These are phyloP conservation scores for Aplocera efformata DNA, from an alignment of 2,888 invertebrate species.

Conservation along the genomic window DNA sequence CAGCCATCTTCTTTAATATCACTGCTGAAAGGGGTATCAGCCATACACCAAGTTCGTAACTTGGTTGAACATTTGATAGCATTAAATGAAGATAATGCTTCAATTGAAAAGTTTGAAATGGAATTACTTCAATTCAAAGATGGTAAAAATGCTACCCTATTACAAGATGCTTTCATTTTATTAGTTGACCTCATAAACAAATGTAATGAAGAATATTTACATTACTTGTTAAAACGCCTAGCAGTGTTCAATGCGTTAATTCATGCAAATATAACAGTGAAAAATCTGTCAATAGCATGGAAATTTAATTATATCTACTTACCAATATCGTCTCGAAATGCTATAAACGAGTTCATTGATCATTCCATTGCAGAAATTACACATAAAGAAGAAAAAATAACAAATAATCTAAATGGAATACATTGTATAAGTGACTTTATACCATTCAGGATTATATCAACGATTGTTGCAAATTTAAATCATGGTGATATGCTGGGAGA, in stretches of 20 bases:
- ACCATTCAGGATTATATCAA: constrained; percentile 53
- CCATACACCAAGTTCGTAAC: constrained; percentile 50
- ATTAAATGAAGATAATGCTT: constrained; percentile 22
- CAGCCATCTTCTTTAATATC: constrained; percentile 42
- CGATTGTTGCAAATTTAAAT: constrained; percentile 33
- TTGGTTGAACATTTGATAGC: constrained; percentile 55
- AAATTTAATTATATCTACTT: constrained; percentile 71
- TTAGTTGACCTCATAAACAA: constrained; percentile 52
- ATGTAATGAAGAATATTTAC: constrained; percentile 62
- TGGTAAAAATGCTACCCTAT: constrained; percentile 50
- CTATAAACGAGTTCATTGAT: constrained; percentile 58
- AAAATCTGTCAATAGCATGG: constrained; percentile 65
- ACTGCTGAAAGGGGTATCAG: constrained; percentile 54
- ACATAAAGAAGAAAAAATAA: constrained; percentile 1
- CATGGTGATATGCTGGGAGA: constrained; percentile 19
- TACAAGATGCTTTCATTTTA: constrained; percentile 51
- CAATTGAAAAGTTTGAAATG: constrained; percentile 26
- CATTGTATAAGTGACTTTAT: constrained; percentile 56
- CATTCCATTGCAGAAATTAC: constrained; percentile 8
- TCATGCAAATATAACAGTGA: constrained; percentile 55
- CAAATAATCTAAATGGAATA: constrained; percentile 30
- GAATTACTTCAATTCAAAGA: constrained; percentile 45
- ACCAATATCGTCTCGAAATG: constrained; percentile 59
- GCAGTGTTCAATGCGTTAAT: constrained; percentile 56
- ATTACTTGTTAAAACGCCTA: constrained; percentile 50